Conservation (phyloP, 2,797 vertebrate species). For the Alfaro cultratus region DNA sequence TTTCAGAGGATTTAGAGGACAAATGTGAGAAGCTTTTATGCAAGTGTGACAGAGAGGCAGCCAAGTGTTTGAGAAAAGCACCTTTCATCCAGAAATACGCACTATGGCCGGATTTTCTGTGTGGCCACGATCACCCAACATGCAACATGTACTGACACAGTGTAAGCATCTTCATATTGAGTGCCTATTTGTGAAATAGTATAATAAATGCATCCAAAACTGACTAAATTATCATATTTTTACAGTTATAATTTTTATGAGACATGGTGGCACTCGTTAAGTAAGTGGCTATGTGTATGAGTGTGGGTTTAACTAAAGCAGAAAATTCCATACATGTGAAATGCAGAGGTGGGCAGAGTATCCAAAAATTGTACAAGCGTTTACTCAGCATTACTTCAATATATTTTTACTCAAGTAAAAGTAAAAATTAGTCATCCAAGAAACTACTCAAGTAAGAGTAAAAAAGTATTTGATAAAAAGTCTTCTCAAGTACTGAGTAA, state of each 20-base stretch:
- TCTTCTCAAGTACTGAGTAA: no score
- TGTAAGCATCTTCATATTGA: slow-evolving; percentile 12
- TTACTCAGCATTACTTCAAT: no score
- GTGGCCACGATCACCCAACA: slow-evolving; percentile 78
- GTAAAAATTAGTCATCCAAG: no score
- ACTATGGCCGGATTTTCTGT: slow-evolving; percentile 86
- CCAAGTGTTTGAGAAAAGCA: slow-evolving; percentile 85
- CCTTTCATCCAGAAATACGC: slow-evolving; percentile 82
- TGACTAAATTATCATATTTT: background rate
- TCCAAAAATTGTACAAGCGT: no score
- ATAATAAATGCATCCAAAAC: background rate
- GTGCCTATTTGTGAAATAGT: slow-evolving; percentile 26
- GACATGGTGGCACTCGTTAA: background rate
- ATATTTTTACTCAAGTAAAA: no score
- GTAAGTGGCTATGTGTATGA: background rate
- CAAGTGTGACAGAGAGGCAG: slow-evolving; percentile 87
- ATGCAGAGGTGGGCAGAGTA: background rate
- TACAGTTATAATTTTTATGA: background rate
- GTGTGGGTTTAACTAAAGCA: background rate
- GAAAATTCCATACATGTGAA: background rate
- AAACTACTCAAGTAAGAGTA: no score
- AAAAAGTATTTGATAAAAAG: no score
- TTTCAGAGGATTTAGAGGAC: slow-evolving; percentile 85
- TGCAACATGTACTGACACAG: slow-evolving; percentile 81
- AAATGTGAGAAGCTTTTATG: slow-evolving; percentile 88